Percentiles rank a stretch among this genome's conserved stretches.
Conservation (phyloP, 2,113 vertebrate species). For the Verasper variegatus region DNA sequence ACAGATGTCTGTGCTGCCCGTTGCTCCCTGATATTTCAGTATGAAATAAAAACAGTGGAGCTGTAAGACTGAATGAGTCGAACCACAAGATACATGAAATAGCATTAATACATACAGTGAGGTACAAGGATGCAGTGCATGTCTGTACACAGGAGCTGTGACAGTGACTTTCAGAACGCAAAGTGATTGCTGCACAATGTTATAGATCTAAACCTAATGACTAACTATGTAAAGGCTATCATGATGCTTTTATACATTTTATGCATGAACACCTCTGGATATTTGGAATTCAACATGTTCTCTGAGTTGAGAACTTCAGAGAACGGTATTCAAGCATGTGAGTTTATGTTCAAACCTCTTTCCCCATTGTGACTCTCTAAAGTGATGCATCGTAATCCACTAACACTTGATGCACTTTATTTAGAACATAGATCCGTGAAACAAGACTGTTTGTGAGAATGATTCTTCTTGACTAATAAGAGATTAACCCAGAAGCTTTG, state of each 20-base stretch:
- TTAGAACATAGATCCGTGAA: constrained; percentile 63
- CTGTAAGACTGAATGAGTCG: constrained; percentile 31
- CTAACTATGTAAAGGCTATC: background rate
- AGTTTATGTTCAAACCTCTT: background rate
- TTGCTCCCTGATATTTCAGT: constrained; percentile 37
- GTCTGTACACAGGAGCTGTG: constrained; percentile 1
- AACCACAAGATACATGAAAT: constrained; percentile 52
- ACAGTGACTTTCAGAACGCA: constrained; percentile 7
- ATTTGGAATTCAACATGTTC: background rate
- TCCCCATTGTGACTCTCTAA: constrained; percentile 16
- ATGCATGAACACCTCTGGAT: background rate
- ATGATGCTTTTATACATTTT: background rate
- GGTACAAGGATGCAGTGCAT: background rate
- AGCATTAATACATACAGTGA: constrained; percentile 27
- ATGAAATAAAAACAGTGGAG: constrained; percentile 40
- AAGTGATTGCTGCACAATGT: background rate
- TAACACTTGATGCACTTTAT: constrained; percentile 44
- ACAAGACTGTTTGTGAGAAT: constrained; percentile 75
- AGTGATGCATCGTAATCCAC: constrained; percentile 26
- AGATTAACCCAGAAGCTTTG: constrained; percentile 81
- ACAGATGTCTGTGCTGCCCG: constrained; percentile 73
- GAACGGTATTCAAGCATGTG: background rate
- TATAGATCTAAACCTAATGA: constrained; percentile 24
- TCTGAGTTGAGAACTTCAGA: background rate
- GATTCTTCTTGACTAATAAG: constrained; percentile 79